These are phyloP conservation scores for Neodiprion fabricii DNA, from an alignment of 1,140 invertebrate genomes.

Conservation along the genomic window DNA sequence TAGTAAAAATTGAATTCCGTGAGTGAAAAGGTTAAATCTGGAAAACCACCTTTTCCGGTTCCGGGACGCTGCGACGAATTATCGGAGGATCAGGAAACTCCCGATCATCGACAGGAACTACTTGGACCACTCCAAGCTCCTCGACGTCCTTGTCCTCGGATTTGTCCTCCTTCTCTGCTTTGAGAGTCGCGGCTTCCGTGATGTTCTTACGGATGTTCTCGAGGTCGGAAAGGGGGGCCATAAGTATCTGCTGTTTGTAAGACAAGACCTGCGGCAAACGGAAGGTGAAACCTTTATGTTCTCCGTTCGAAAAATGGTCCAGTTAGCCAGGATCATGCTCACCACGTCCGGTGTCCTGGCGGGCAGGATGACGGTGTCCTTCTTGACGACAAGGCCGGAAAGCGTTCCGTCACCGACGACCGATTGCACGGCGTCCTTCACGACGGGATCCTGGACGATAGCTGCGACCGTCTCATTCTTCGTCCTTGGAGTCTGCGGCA, in stretches of 20 bases:
- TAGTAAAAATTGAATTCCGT: too few species aligned
- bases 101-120: background rate
- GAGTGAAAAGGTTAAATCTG: too few species aligned
- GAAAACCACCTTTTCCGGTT: too few species aligned
- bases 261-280: conserved; percentile 40
- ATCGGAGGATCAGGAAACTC: too few species aligned
- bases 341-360: conserved; percentile 32
- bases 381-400: conserved; percentile 39
- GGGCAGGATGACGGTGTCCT: conserved; percentile 30
- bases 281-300: background rate
- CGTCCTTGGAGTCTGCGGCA: conserved; percentile 30
- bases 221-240: conserved; percentile 35
- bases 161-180: conserved; percentile 33
- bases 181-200: conserved; percentile 33
- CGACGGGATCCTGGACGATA: conserved; percentile 35
- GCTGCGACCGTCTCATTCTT: conserved; percentile 34
- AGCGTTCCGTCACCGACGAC: conserved; percentile 32
- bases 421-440: conserved; percentile 35
- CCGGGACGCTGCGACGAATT: too few species aligned
- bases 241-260: conserved; percentile 44
- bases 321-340: too few species aligned
- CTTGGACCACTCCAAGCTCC: conserved; percentile 8
- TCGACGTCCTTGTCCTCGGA: conserved; percentile 25
- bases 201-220: conserved; percentile 36
- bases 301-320: background rate